A percentile compares a stretch with the other conserved stretches of the same genome.
Conservation (phyloP, 2,888 invertebrate genomes). For the Athetis lepigone region DNA sequence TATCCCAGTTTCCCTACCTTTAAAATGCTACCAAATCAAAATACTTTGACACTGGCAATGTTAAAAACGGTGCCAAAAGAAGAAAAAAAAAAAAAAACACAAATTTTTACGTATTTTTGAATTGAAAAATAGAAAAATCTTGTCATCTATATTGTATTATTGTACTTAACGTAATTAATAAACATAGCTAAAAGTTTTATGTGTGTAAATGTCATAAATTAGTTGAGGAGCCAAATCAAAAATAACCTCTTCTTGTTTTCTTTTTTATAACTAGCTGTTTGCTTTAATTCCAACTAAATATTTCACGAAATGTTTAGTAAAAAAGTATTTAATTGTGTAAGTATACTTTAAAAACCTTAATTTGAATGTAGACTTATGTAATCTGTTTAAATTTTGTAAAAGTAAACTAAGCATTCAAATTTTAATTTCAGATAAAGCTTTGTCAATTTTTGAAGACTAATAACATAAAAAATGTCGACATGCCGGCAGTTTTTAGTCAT, state of each 20-base stretch:
- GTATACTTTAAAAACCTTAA: slow-evolving; percentile 11
- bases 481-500: slow-evolving; percentile 61
- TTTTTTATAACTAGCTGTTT: not conserved
- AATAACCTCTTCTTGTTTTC: slow-evolving; percentile 24
- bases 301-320: slow-evolving; percentile 66
- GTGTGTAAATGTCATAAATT: not conserved
- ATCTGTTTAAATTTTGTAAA: not conserved
- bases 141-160: not conserved
- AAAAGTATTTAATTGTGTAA: slow-evolving; percentile 48
- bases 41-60: too few relatives aligned
- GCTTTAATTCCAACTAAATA: not conserved
- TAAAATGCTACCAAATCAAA: too few relatives aligned
- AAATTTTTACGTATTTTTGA: too few relatives aligned
- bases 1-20: too few relatives aligned
- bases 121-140: too few relatives aligned
- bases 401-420: not conserved
- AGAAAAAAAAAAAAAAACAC: too few relatives aligned
- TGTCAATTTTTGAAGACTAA: slow-evolving; percentile 61
- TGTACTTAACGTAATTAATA: too few relatives aligned
- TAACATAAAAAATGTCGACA: slow-evolving; percentile 36
- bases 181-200: not conserved
- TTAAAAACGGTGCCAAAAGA: too few relatives aligned
- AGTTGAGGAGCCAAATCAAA: too few relatives aligned
- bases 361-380: not conserved
- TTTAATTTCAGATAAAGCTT: slow-evolving; percentile 71